Base-by-base conservation (phyloP, 2,888 invertebrate species). In the Pristionchus mayeri region DNA sequence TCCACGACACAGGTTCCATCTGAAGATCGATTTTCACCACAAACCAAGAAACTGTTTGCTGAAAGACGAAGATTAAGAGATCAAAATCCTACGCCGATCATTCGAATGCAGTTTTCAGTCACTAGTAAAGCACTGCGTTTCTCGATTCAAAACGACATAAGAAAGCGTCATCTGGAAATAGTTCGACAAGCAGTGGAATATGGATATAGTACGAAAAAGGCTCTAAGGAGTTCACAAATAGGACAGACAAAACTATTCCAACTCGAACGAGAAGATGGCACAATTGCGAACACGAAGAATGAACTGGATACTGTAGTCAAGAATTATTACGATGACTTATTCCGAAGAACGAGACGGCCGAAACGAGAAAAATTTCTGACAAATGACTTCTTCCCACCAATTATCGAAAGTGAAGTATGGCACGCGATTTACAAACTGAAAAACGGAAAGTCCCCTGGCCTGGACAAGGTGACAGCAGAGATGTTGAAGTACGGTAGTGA, bases 341-440 rank as follows among this genome's bases (percentile, higher is more conserved):
- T 30, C n/a, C 27, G 4, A 27, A 4, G 16, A 3, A 63, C 63
- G 11, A 16, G 13, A 27, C 16, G 16, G 3, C 63, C 63, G 7
- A 4, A 11, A 9, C 11, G 63, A 34, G 16, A 6, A 52, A 3
- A 6, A 9, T 37, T 16, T 13, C 6, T 7, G 27, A 13, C 50
- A 91, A 71, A 94, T 92, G 63, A 63, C 4, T 9, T 11, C 6
- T 30, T 34, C n/a, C 82, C 21, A 24, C 63, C 44, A 16, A n/a
- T 83, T 24, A 40, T 63, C 7, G 44, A 63, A 11, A 13, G 24
- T 30, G 82, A 44, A 63, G 82, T 44, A 3, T 16, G 11, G 9
- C 21, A 16, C 2, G 37, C 82, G 34, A 40, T 57, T 34, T 4
- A 7, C 18, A 50, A 44, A 60, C 27, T 57, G 40, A 67, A 57